These are phyloP conservation scores for Columbina picui DNA, from an alignment of 2,113 vertebrate species.

Conservation along the genomic window DNA sequence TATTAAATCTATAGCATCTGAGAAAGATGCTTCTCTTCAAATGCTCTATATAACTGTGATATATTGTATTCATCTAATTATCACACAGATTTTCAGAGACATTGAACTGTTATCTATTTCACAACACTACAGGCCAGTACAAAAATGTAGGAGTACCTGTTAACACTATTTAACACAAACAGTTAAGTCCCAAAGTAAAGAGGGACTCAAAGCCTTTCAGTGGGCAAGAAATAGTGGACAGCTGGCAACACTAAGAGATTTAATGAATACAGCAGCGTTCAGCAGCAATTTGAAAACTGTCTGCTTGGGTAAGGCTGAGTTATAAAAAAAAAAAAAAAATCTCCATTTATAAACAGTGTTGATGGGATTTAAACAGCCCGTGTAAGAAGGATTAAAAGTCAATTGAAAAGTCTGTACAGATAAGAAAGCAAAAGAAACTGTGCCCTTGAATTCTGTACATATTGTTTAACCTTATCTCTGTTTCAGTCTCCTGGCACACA, in stretches of 20 bases:
- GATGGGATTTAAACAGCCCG: slow-evolving; percentile 24
- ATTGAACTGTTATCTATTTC: not conserved
- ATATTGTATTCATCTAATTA: too few species aligned
- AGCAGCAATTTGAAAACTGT: slow-evolving; percentile 24
- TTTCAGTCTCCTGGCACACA: not conserved
- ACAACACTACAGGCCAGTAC: not conserved
- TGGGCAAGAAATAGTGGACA: not conserved
- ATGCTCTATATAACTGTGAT: too few species aligned
- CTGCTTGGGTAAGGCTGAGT: not conserved
- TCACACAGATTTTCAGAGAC: not conserved
- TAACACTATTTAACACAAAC: not conserved
- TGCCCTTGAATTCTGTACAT: slow-evolving; percentile 16
- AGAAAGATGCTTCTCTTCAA: not conserved
- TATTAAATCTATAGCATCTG: not conserved
- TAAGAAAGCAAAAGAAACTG: slow-evolving; percentile 36
- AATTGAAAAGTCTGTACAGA: slow-evolving; percentile 29
- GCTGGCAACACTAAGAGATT: not conserved
- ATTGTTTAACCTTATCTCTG: slow-evolving; percentile 6
- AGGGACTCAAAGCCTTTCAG: not conserved
- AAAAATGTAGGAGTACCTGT: not conserved
- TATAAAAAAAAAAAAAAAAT: slow-evolving; percentile 13
- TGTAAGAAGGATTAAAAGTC: slow-evolving; percentile 29
- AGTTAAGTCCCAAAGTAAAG: not conserved
- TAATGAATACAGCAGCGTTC: slow-evolving; percentile 17
- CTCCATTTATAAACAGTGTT: slow-evolving; percentile 5